phyloP scores from a whole-genome alignment of 2,888 invertebrate genomes.

The Rhamphomyia laevipes region DNA sequence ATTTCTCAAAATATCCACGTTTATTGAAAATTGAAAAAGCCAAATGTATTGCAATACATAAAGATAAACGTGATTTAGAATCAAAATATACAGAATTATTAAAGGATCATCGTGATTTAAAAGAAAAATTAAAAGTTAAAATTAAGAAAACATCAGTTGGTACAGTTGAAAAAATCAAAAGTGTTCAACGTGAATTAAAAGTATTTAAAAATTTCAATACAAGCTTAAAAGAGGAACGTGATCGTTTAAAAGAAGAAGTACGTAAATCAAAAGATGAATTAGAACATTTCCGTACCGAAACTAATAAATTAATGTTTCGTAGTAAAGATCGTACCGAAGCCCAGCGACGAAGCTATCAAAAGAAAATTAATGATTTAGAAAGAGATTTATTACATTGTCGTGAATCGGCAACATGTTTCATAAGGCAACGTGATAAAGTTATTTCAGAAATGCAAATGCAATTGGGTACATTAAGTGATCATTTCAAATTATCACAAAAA shows the following conservation, averaged over 20 bases:
- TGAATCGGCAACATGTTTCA: constrained; percentile 27
- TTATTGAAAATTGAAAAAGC: constrained; percentile 27
- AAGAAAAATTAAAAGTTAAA: constrained; percentile 28
- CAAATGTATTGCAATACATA: constrained; percentile 26
- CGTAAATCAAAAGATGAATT: constrained; percentile 23
- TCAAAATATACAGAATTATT: constrained; percentile 24
- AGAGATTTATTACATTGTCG: constrained; percentile 31
- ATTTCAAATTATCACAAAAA: constrained; percentile 35
- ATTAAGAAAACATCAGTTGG: constrained; percentile 21
- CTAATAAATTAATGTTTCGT: constrained; percentile 27
- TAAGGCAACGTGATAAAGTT: constrained; percentile 32
- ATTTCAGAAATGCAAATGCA: constrained; percentile 33
- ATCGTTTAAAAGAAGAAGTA: constrained; percentile 24
- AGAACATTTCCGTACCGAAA: constrained; percentile 23
- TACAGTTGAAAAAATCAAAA: constrained; percentile 25
- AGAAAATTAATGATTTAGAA: constrained; percentile 32
- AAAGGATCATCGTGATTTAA: constrained; percentile 22
- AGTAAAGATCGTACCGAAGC: constrained; percentile 31
- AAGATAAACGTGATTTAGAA: constrained; percentile 26
- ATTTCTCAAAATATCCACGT: constrained; percentile 27
- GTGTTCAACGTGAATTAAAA: constrained; percentile 28
- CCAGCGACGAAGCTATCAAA: constrained; percentile 30
- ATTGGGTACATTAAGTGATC: constrained; percentile 29
- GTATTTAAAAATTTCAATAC: constrained; percentile 31
- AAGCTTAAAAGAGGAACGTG: constrained; percentile 28